Percentiles rank a stretch among this genome's conserved stretches.
Conservation (phyloP, 2,888 invertebrate species). For the Busseola fusca region DNA sequence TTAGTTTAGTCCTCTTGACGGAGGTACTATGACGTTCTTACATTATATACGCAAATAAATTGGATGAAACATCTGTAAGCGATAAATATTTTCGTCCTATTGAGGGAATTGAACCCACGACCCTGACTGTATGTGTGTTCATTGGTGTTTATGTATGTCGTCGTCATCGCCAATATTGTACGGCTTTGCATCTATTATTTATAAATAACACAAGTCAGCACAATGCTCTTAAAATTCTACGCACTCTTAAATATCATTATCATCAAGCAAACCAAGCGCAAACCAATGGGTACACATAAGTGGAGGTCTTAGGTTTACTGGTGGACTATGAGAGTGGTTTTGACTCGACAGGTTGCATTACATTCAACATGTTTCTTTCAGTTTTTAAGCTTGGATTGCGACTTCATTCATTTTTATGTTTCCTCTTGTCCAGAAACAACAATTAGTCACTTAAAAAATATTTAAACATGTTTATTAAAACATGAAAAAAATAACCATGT, state of each 20-base stretch:
- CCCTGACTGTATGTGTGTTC: constrained; percentile 35
- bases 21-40: constrained; percentile 34
- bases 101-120: constrained; percentile 54
- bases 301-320: not conserved
- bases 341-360: not conserved
- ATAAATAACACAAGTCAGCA: not conserved
- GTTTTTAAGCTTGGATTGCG: not conserved
- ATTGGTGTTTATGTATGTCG: constrained; percentile 20
- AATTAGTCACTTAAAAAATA: constrained; percentile 2
- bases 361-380: not conserved
- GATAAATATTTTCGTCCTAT: constrained; percentile 42
- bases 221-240: not conserved
- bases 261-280: not conserved
- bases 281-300: not conserved
- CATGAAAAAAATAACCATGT: constrained; percentile 1
- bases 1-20: constrained; percentile 27
- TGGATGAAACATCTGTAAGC: constrained; percentile 40
- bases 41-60: constrained; percentile 30
- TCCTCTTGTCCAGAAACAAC: not conserved
- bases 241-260: not conserved
- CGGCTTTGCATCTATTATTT: constrained; percentile 19
- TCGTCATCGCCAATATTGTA: constrained; percentile 27
- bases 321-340: not conserved
- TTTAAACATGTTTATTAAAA: not conserved
- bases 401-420: not conserved